Conservation (phyloP, 30 jellyfish, hydroid and myxozoan species). For the Aurelia sp. region DNA sequence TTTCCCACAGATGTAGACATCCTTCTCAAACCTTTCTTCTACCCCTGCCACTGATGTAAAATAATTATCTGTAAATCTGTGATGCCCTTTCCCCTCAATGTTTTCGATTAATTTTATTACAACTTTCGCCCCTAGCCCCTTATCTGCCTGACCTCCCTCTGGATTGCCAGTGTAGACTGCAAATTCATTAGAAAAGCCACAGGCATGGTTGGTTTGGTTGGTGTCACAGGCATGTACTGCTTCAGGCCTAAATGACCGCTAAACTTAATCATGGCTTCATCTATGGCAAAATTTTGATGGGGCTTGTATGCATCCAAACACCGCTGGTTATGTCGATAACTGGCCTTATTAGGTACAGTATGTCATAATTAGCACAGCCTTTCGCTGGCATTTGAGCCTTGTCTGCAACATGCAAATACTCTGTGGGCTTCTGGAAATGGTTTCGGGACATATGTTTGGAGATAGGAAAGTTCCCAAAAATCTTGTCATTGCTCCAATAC, state of each 20-base stretch:
- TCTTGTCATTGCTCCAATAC: too few relatives aligned
- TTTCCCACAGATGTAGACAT: background rate
- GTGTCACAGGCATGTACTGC: constrained; percentile 39
- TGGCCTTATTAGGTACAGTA: constrained; percentile 19
- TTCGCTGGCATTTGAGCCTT: background rate
- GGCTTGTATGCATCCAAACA: constrained; percentile 15
- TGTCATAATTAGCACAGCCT: background rate
- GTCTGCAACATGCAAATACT: background rate
- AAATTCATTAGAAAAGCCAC: constrained; percentile 5
- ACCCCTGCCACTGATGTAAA: constrained; percentile 32
- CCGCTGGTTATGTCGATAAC: background rate
- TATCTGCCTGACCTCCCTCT: background rate
- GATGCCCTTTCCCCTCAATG: background rate
- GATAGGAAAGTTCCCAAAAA: too few relatives aligned
- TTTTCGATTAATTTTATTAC: background rate
- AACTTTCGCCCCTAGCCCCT: background rate
- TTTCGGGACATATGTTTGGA: background rate
- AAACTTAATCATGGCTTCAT: constrained; percentile 20
- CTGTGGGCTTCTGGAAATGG: background rate
- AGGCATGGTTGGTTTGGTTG: constrained; percentile 9
- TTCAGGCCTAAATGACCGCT: background rate
- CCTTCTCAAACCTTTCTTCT: background rate
- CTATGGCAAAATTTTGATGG: constrained; percentile 6
- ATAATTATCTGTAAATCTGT: constrained; percentile 2
- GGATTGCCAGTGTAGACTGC: constrained; percentile 10